Base-by-base conservation (phyloP, 2,888 invertebrate genomes). In the Ochlodes sylvanus region DNA sequence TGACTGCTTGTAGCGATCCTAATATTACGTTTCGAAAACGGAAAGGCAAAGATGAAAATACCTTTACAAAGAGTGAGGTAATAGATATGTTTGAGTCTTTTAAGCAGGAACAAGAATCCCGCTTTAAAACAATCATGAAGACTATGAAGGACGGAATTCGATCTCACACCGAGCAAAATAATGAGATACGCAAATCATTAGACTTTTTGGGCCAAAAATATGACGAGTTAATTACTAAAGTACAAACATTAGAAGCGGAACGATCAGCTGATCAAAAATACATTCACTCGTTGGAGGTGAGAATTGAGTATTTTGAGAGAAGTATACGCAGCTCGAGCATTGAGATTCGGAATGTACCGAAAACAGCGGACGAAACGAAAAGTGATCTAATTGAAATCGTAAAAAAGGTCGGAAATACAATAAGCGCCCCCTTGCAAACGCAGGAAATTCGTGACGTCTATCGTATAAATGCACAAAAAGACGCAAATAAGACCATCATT, bases 401-500 rank as follows among this genome's bases (percentile, higher is more conserved):
- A 14, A 65, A 57, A 57, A 58, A 65, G n/a, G 15, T 57, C 15
- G 54, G 60, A 14, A 19, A 32, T 42, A 42, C 52, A 12, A 34
- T 58, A 2, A 54, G 42, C n/a, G 41, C 21, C 17, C 58, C 60
- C 47, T 54, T 66, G 19, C 52, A 66, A 41, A 27, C 27, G n/a
- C 14, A 6, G 12, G 68, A 68, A 14, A 62, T 68, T 27, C 68
- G 50, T 1, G 68, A 68, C 50, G 68, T 68, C 19, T 68, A 62
- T 50, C 60, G 68, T 38, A 68, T 63, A 19, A 62, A 68, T 34
- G 50, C 62, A n/a, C 44, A 56, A 62, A 68, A 68, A n/a, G 57
- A 62, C n/a, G 12, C 38, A 14, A 68, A 50, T 34, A 54, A 68
- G 32, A 55, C 68, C 17, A 63, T 68, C 9, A 62, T 68, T 1